A percentile compares a stretch with the other conserved stretches of the same genome.
Conservation (phyloP, 2,797 vertebrate genomes). For the Scolopax bukidnonensis region DNA sequence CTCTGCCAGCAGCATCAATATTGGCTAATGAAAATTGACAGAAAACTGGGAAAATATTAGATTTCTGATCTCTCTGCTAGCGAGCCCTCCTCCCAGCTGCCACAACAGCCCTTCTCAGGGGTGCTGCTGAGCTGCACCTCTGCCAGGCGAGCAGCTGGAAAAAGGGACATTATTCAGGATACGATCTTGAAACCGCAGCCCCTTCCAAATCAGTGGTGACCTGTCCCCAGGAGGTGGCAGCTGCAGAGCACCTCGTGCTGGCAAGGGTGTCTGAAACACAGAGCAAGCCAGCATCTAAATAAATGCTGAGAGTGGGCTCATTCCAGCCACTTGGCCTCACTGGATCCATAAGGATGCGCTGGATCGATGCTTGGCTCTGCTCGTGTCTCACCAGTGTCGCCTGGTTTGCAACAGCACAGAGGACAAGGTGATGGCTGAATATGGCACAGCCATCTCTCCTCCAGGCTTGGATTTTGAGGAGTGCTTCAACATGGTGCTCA, state of each 20-base stretch:
- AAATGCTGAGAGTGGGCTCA: background rate
- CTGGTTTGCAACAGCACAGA: background rate
- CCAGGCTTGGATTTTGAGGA: background rate
- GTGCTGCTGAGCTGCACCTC: fast-evolving
- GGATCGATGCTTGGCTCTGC: fast-evolving
- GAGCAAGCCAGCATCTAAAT: background rate
- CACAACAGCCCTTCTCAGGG: background rate
- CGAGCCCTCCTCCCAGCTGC: background rate
- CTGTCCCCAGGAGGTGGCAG: background rate
- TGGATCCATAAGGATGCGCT: fast-evolving
- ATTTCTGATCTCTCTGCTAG: background rate
- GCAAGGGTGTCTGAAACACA: background rate
- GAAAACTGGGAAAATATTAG: background rate
- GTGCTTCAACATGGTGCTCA: background rate
- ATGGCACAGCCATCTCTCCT: background rate
- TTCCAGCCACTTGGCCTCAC: background rate
- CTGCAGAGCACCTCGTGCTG: background rate
- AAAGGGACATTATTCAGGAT: background rate
- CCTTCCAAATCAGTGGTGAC: background rate
- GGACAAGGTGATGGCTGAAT: background rate
- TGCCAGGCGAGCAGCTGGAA: background rate
- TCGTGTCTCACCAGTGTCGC: fast-evolving
- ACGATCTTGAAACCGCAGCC: background rate
- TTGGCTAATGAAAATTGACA: background rate
- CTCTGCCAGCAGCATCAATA: background rate